A percentile compares a stretch with the other conserved stretches of the same genome.
Conservation (phyloP, 64 coral and sea anemone genomes). For the Exaiptasia diaphana region DNA sequence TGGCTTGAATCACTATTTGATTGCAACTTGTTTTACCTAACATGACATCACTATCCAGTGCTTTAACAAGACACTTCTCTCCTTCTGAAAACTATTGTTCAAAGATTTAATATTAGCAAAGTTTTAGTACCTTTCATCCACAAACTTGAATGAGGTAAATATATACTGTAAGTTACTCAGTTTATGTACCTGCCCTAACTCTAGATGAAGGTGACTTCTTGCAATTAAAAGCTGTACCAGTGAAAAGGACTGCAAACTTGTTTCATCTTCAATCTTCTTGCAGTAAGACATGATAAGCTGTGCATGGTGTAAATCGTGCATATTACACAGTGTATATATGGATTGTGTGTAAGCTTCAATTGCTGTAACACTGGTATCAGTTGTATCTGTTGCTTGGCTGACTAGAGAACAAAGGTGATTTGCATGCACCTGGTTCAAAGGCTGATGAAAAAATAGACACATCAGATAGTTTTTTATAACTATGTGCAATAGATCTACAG, state of each 20-base stretch:
- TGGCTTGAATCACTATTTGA: no score
- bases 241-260: neutral
- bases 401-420: constrained; percentile 61
- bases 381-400: constrained; percentile 48
- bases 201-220: constrained; percentile 51
- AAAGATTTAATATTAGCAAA: neutral
- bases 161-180: neutral
- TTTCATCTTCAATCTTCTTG: neutral
- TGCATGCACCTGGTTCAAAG: constrained; percentile 65
- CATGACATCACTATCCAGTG: constrained; percentile 48
- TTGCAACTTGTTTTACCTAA: no score
- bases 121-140: no score
- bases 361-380: constrained; percentile 27
- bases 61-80: constrained; percentile 51
- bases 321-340: constrained; percentile 54
- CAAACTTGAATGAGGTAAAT: no score
- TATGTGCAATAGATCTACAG: neutral
- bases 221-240: constrained; percentile 54
- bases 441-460: constrained; percentile 32
- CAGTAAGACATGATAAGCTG: neutral
- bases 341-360: constrained; percentile 55
- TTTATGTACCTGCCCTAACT: constrained; percentile 57
- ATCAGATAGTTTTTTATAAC: neutral
- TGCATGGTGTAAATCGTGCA: constrained; percentile 59
- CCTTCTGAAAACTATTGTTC: constrained; percentile 67